Evolutionary conservation across 2,113 vertebrate species (phyloP).

Genomic region (Proterorhinus semilunaris): DNA sequence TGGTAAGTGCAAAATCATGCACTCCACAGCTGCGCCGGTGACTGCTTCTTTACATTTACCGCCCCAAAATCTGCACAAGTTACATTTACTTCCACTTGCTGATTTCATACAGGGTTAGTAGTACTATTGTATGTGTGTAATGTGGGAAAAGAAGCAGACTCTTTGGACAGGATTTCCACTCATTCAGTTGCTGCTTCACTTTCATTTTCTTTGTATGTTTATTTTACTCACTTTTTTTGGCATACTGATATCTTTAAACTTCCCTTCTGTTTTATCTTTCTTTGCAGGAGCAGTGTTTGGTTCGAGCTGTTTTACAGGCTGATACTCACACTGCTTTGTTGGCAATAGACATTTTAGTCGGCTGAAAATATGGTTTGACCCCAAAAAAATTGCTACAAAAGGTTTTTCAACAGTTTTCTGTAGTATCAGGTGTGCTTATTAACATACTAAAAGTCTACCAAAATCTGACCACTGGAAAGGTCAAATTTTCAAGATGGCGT

Average conservation of each 20-base stretch:
- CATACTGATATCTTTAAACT: background rate
- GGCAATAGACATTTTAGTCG: constrained; percentile 86
- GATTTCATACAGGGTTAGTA: no score
- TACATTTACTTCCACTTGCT: no score
- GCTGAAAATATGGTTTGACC: no score
- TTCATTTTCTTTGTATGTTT: constrained; percentile 1
- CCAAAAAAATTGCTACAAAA: no score
- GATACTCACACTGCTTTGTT: constrained; percentile 84
- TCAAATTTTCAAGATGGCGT: no score
- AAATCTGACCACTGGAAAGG: no score
- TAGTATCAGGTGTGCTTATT: no score
- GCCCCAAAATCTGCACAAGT: no score
- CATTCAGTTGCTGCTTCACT: constrained; percentile 33
- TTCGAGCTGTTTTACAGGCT: constrained; percentile 81
- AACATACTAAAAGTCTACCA: no score
- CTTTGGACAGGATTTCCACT: constrained; percentile 9
- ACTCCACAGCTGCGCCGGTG: background rate
- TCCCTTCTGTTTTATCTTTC: constrained; percentile 1
- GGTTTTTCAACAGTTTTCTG: no score
- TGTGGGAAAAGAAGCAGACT: no score
- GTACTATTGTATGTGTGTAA: no score
- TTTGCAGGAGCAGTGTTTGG: constrained; percentile 82
- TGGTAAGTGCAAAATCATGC: constrained; percentile 78
- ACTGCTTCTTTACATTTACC: background rate
- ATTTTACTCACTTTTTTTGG: background rate